phyloP scores from a whole-genome alignment of 2,113 vertebrate species.

The Lepisosteus oculatus region DNA sequence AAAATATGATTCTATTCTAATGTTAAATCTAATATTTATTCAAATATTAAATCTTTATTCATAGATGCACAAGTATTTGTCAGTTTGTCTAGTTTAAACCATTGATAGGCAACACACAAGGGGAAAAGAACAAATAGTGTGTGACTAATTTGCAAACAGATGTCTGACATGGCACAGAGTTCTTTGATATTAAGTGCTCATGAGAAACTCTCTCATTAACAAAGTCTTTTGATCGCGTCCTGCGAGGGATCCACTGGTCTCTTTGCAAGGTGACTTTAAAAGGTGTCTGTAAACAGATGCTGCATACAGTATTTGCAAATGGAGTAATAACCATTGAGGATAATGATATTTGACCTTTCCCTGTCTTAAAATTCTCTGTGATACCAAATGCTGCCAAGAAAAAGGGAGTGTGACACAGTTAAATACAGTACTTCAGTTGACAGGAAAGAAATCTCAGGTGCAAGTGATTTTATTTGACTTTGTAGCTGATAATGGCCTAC shows the following conservation, averaged over 20 bases:
- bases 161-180: constrained; percentile 34
- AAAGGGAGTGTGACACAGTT: constrained; percentile 23
- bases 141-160: constrained; percentile 44
- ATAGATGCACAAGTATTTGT: no score
- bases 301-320: constrained; percentile 40
- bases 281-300: constrained; percentile 54
- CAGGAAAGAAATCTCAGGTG: no score
- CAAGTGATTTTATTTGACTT: no score
- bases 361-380: constrained; percentile 47
- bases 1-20: no score
- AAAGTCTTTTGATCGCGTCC: constrained; percentile 39
- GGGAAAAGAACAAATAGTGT: no score
- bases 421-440: no score
- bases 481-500: no score
- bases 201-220: constrained; percentile 55
- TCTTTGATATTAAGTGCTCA: constrained; percentile 56
- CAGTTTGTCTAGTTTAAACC: no score
- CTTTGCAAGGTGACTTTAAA: constrained; percentile 38
- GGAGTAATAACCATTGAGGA: constrained; percentile 32
- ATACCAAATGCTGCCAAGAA: constrained; percentile 35
- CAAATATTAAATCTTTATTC: no score
- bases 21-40: no score
- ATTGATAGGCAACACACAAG: neutral
- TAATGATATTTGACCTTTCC: constrained; percentile 56
- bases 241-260: constrained; percentile 45